phyloP scores from a whole-genome alignment of 2,888 invertebrate species.

The Physocephala rufipes region DNA sequence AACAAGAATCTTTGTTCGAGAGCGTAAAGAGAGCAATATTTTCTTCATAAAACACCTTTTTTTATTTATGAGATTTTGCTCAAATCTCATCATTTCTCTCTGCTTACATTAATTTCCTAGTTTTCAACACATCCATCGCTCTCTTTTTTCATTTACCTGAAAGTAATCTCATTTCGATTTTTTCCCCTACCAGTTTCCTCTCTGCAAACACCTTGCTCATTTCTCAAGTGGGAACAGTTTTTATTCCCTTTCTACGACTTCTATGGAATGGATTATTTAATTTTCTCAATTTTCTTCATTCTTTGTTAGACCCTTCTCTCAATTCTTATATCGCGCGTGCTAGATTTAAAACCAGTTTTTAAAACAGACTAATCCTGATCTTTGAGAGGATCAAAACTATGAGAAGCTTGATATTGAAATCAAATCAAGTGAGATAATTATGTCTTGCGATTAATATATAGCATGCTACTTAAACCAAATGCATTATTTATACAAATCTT shows the following conservation, averaged over 20 bases:
- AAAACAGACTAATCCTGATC: no score
- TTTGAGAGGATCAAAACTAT: no score
- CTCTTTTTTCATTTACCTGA: not conserved
- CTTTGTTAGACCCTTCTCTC: not conserved
- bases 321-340: constrained; percentile 53
- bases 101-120: no score
- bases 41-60: no score
- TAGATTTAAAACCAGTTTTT: constrained; percentile 46
- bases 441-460: no score
- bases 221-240: constrained; percentile 23
- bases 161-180: not conserved
- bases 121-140: not conserved
- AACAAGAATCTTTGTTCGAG: no score
- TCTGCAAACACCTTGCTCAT: not conserved
- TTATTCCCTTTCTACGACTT: constrained; percentile 39
- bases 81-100: not conserved
- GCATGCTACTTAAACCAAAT: no score
- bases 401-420: no score
- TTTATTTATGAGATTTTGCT: no score
- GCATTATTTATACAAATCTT: no score
- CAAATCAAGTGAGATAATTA: no score
- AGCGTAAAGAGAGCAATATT: no score
- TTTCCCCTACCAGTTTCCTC: constrained; percentile 8
- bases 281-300: not conserved
- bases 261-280: constrained; percentile 14